A percentile compares a stretch with the other conserved stretches of the same genome.
Evolutionary conservation across 2,113 vertebrate genomes (phyloP).

Genomic region (Eulemur macaco): DNA sequence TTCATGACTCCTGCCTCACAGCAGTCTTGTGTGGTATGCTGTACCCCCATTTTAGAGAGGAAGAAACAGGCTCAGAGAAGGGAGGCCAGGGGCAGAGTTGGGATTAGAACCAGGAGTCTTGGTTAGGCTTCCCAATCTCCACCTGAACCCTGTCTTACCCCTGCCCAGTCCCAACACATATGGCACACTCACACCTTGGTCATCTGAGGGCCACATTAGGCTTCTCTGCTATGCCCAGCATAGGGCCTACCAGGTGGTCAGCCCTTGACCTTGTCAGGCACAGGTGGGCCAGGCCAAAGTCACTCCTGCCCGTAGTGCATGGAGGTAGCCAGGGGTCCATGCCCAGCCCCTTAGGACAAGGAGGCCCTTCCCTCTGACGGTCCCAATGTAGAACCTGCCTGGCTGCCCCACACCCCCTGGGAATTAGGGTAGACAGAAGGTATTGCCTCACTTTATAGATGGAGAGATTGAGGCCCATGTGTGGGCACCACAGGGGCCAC

Average conservation of each 20-base stretch:
- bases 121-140: background rate
- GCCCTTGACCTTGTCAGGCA: too few species aligned
- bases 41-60: background rate
- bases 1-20: background rate
- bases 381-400: background rate
- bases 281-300: background rate
- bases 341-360: background rate
- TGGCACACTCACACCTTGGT: too few species aligned
- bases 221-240: background rate
- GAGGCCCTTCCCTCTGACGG: background rate
- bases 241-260: background rate
- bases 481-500: background rate
- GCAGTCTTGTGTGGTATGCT: rapidly evolving
- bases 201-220: background rate
- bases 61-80: background rate
- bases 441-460: background rate
- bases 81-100: background rate
- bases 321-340: background rate
- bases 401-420: background rate
- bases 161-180: background rate
- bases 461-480: background rate
- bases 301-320: background rate
- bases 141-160: background rate
- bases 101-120: background rate
- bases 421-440: background rate